phyloP scores from a whole-genome alignment of 1,140 invertebrate species.

The Babylonia areolata region DNA sequence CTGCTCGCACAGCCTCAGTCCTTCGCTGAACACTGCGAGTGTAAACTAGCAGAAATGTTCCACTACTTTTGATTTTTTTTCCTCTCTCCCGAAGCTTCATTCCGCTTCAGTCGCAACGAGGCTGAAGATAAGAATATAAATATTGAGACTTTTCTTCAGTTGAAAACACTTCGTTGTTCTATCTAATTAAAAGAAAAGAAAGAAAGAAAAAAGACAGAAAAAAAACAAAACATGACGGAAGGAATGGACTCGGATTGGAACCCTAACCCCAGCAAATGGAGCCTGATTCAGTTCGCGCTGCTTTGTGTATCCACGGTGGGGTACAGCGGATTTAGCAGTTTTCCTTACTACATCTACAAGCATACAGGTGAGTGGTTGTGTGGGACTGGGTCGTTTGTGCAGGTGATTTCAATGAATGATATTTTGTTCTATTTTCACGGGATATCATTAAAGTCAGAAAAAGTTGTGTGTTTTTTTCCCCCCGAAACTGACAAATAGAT shows the following conservation, averaged over 20 bases:
- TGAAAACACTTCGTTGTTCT: too few relatives aligned
- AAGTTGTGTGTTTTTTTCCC: too few relatives aligned
- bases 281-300: slow-evolving; percentile 53
- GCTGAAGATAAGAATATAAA: too few relatives aligned
- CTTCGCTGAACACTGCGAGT: not conserved
- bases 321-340: slow-evolving; percentile 54
- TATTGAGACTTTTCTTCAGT: too few relatives aligned
- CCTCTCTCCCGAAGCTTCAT: too few relatives aligned
- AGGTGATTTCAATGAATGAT: too few relatives aligned
- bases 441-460: too few relatives aligned
- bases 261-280: slow-evolving; percentile 48
- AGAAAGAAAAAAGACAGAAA: not conserved
- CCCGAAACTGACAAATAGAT: too few relatives aligned
- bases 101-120: not conserved
- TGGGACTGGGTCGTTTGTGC: too few relatives aligned
- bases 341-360: slow-evolving; percentile 53
- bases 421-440: too few relatives aligned
- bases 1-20: slow-evolving; percentile 4
- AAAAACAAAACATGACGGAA: not conserved
- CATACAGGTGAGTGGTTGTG: slow-evolving; percentile 48
- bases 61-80: not conserved
- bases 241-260: slow-evolving; percentile 41
- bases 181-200: not conserved
- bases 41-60: not conserved
- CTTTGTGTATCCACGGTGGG: slow-evolving; percentile 50